A percentile compares a stretch with the other conserved stretches of the same genome.
phyloP scores from a whole-genome alignment of 2,888 invertebrate species.

The Hypsopygia costalis region DNA sequence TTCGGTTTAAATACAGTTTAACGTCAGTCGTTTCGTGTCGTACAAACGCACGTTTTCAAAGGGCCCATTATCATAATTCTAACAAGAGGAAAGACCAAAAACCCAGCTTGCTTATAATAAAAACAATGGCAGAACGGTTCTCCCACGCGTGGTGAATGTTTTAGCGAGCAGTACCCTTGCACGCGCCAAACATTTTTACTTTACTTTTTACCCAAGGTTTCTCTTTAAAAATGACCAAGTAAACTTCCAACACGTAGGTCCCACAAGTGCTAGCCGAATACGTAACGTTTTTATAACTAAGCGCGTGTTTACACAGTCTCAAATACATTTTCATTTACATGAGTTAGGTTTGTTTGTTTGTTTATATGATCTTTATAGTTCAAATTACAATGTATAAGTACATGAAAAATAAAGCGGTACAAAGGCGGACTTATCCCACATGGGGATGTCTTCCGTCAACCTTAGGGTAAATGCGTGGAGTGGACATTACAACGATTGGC shows the following conservation, averaged over 20 bases:
- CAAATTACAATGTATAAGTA: too few species aligned
- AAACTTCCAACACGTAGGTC: constrained; percentile 12
- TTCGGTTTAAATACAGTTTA: not conserved
- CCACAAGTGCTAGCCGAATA: constrained; percentile 5
- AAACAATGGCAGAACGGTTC: constrained; percentile 48
- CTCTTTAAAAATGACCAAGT: constrained; percentile 32
- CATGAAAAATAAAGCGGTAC: too few species aligned
- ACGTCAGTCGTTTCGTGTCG: constrained; percentile 14
- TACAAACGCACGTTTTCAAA: constrained; percentile 41
- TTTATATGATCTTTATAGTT: too few species aligned
- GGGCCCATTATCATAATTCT: constrained; percentile 57
- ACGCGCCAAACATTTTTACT: constrained; percentile 38
- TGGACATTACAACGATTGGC: too few species aligned
- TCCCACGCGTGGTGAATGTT: constrained; percentile 52
- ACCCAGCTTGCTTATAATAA: constrained; percentile 56
- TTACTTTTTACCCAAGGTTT: constrained; percentile 25
- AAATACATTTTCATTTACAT: not conserved
- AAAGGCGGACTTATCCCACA: too few species aligned
- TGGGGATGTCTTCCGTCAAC: too few species aligned
- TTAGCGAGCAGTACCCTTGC: constrained; percentile 40
- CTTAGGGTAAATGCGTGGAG: too few species aligned
- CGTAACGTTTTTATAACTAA: constrained; percentile 7
- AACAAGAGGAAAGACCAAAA: constrained; percentile 51
- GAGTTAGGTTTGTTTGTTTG: not conserved
- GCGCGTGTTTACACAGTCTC: constrained; percentile 2